Evolutionary conservation across 2,888 invertebrate genomes (phyloP).

Genomic region (Epicampocera succincta): DNA sequence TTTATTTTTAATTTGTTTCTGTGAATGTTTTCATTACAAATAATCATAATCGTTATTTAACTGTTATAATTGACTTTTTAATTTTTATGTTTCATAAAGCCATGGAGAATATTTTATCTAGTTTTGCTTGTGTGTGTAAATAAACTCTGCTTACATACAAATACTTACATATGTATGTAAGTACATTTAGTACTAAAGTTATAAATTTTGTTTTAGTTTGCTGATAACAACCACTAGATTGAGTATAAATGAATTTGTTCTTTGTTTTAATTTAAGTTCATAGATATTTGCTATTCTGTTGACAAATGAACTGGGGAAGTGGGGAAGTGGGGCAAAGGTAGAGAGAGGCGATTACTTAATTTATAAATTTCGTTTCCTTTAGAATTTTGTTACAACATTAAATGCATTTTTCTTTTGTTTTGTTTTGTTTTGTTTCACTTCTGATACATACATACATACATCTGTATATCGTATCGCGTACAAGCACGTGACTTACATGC

Average conservation of each 20-base stretch:
- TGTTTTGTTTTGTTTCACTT: conserved; percentile 1
- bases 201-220: conserved; percentile 47
- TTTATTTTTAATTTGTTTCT: no score
- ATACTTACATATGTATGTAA: conserved; percentile 45
- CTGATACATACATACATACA: not conserved
- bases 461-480: no score
- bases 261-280: conserved; percentile 2
- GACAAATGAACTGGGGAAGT: not conserved
- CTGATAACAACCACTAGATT: conserved; percentile 67
- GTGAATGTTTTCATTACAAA: conserved; percentile 34
- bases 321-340: not conserved
- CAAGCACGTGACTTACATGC: no score
- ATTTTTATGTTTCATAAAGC: conserved; percentile 42
- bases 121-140: conserved; percentile 23
- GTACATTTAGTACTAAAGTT: no score
- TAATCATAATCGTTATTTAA: conserved; percentile 32
- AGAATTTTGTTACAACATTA: conserved; percentile 68
- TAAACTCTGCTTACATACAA: conserved; percentile 45
- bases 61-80: conserved; percentile 59
- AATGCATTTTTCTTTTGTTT: conserved; percentile 59
- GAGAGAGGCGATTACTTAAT: conserved; percentile 43
- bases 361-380: conserved; percentile 53
- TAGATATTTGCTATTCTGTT: not conserved
- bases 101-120: conserved; percentile 2
- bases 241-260: conserved; percentile 43